These are phyloP conservation scores for Taenioides sp. DNA, from an alignment of 2,797 vertebrate species.

Conservation along the genomic window DNA sequence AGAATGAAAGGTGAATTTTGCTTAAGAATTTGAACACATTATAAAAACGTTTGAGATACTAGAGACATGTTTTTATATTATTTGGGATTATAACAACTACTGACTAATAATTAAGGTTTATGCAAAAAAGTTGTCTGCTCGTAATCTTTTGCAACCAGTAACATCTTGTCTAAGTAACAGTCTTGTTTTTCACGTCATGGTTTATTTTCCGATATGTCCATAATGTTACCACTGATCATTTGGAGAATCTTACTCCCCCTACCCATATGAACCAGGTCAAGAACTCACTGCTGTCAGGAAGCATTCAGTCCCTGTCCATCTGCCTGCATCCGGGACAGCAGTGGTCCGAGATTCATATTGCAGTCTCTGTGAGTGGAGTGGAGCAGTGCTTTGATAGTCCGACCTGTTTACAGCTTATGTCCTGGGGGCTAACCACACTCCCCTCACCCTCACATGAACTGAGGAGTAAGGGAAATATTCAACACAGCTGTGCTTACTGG, in stretches of 20 bases:
- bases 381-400: slow-evolving; percentile 76
- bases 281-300: slow-evolving; percentile 44
- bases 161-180: background rate
- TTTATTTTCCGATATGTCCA: background rate
- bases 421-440: slow-evolving; percentile 71
- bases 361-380: slow-evolving; percentile 63
- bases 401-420: slow-evolving; percentile 76
- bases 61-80: too few relatives aligned
- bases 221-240: slow-evolving; percentile 30
- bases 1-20: too few relatives aligned
- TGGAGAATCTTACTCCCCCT: slow-evolving; percentile 40
- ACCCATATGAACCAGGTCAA: slow-evolving; percentile 42
- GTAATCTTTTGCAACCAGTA: background rate
- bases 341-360: slow-evolving; percentile 71
- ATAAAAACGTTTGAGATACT: too few relatives aligned
- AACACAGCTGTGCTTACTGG: slow-evolving; percentile 76
- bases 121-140: too few relatives aligned
- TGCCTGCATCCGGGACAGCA: slow-evolving; percentile 45
- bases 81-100: too few relatives aligned
- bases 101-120: too few relatives aligned
- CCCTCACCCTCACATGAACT: slow-evolving; percentile 78
- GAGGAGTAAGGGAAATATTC: slow-evolving; percentile 80
- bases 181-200: background rate
- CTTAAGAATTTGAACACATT: too few relatives aligned
- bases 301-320: slow-evolving; percentile 46